Base-by-base conservation (phyloP, 2,797 vertebrate genomes). In the Hirundo rustica region DNA sequence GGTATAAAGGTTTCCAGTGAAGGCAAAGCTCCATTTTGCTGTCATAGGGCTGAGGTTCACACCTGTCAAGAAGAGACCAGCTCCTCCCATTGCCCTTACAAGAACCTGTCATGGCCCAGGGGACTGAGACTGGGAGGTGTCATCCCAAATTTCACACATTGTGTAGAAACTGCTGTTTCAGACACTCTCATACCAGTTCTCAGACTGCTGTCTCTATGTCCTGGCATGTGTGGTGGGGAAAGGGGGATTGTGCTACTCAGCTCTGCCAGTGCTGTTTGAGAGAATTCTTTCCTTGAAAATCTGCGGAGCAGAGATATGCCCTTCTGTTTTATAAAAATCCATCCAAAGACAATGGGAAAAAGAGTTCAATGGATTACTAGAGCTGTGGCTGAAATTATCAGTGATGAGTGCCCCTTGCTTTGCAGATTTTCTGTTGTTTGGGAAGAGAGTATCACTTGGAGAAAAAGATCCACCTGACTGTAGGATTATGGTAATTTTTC, bases 121-220 rank as follows among this genome's bases (percentile, higher is more conserved):
- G 30, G 13, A 15, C 32, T 44, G 53, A 64, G 12, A 40, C 17
- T 53, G 51, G 57, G 57, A 86, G 8, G 5, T 75, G 47, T 3
- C 21, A 66, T 14, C 73, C 64, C 66, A 62, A 40, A 66, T 77
- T 54, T 80, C 36, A 55, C 18, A 30, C 2, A 2, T 2, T 9
- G 4, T 19, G 18, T 29, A 57, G 42, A 19, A 57, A 9, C 6
- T 57, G 17, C 25, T 45, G 17, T 29, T 67, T 79, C 11, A 58
- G 42, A 16, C 19, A 32, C 22, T 53, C 11, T 44, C 25, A 40
- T 9, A 23, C 0, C 0, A 16, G 13, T 48, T 62, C 25, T 29
- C 36, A 58, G 15, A 12, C 8, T 60, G n/a, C 16, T 3, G 55
- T n/a, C 40, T 61, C 44, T 22, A 13, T 34, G 30, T 75, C 40